These are phyloP conservation scores for Sipha maydis DNA, from an alignment of 2,888 invertebrate species.

Conservation along the genomic window DNA sequence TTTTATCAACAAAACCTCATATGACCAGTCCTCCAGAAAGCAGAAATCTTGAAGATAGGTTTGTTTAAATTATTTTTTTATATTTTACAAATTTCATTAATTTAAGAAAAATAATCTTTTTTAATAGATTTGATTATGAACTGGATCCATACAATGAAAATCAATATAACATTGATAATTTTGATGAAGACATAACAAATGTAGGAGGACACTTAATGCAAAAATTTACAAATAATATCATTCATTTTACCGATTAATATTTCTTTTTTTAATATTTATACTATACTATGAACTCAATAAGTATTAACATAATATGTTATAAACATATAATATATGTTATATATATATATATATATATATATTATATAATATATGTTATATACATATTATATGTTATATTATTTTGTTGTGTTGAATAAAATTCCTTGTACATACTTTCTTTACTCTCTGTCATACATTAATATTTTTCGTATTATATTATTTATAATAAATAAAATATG, in stretches of 20 bases:
- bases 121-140: slow-evolving; percentile 40
- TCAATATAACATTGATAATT: slow-evolving; percentile 17
- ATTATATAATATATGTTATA: too few relatives aligned
- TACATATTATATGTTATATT: too few relatives aligned
- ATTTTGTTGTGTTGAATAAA: neutral
- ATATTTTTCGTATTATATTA: too few relatives aligned
- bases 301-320: too few relatives aligned
- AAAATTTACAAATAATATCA: slow-evolving; percentile 56
- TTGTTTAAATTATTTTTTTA: neutral
- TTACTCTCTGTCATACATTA: neutral
- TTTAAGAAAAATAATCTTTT: neutral
- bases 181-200: slow-evolving; percentile 37
- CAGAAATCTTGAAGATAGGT: slow-evolving; percentile 57
- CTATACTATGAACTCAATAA: neutral
- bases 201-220: slow-evolving; percentile 40
- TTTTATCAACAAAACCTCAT: slow-evolving; percentile 65
- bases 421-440: neutral
- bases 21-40: slow-evolving; percentile 65
- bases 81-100: neutral
- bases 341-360: too few relatives aligned
- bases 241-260: slow-evolving; percentile 54
- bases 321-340: too few relatives aligned
- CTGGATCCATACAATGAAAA: slow-evolving; percentile 37
- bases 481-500: too few relatives aligned
- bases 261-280: neutral